Evolutionary conservation across 2,113 vertebrate genomes (phyloP), one percentile per base, ranked within the genome.

Genomic region (Fregetta grallaria): DNA sequence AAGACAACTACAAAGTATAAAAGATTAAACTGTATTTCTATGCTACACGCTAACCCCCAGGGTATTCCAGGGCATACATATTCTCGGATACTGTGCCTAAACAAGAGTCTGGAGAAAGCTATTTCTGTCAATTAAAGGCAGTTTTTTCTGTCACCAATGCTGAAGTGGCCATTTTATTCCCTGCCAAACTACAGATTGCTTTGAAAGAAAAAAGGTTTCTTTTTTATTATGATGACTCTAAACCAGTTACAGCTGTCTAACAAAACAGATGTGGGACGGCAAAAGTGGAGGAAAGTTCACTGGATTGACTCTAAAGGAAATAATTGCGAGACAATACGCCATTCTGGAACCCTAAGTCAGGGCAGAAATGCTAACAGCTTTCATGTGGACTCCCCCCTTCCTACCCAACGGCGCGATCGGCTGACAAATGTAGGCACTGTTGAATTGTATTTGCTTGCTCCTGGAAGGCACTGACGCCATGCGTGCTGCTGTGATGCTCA

Each of bases 221-320:
- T 92, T 89, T 89, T 91, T 78, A 66, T 82, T 75, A 90, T 29
- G 53, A 82, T 61, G 62, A 66, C 59, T 95, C 77, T 80, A 97
- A 97, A 97, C 42, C 85, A 95, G 91, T 91, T 90, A 92, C 95
- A 96, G 91, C 87, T 97, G 95, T 96, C 94, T 90, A 88, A 86
- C 29, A 85, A 91, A 94, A 82, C 96, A 97, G 89, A 96, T 96
- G 96, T 93, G 92, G 77, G 55, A 73, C 0, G 1, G 58, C 74
- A 96, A 68, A 97, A 95, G 66, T 97, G 40, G 95, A 96, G 96
- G 42, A 97, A 97, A 97, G 97, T 97, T 97, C 94, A 97, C 70
- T 91, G 91, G 71, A 94, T 91, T 2, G 0, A 56, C 66, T 79
- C 55, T 77, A 70, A 93, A 87, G 67, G 87, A 84, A 97, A 76